These are phyloP conservation scores for Catocala sponsa DNA, from an alignment of 2,888 invertebrate species.

Conservation along the genomic window DNA sequence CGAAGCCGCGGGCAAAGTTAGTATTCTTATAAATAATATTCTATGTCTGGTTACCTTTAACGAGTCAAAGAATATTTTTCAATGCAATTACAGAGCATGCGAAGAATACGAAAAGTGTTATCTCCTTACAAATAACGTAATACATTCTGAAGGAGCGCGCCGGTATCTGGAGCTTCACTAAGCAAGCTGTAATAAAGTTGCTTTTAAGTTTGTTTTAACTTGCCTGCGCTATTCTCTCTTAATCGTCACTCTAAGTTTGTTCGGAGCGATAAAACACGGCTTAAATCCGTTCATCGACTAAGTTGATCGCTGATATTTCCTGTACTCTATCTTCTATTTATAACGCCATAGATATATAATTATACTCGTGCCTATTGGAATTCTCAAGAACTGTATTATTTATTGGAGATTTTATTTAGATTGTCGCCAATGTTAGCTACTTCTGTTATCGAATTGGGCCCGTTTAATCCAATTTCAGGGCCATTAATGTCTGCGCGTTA, in stretches of 20 bases:
- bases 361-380: slow-evolving; percentile 3
- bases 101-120: neutral
- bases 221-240: slow-evolving; percentile 41
- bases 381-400: slow-evolving; percentile 7
- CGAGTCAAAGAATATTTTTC: too few relatives aligned
- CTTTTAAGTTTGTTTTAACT: slow-evolving; percentile 45
- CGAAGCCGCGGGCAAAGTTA: too few relatives aligned
- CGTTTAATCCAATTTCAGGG: slow-evolving; percentile 45
- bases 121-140: slow-evolving; percentile 17
- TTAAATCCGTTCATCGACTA: slow-evolving; percentile 45
- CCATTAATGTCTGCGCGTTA: slow-evolving; percentile 59
- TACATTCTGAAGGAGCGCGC: slow-evolving; percentile 24
- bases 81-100: neutral
- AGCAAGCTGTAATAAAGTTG: slow-evolving; percentile 37
- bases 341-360: slow-evolving; percentile 16
- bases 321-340: slow-evolving; percentile 28
- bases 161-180: slow-evolving; percentile 16
- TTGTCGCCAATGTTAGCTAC: slow-evolving; percentile 17
- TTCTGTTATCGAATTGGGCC: slow-evolving; percentile 35
- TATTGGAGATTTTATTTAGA: slow-evolving; percentile 11
- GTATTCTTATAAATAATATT: too few relatives aligned
- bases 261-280: slow-evolving; percentile 42
- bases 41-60: too few relatives aligned
- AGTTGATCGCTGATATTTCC: slow-evolving; percentile 40
- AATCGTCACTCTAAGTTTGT: slow-evolving; percentile 44